Conservation (phyloP, 2,797 vertebrate species). For the Enteromius thamalakanensis region DNA sequence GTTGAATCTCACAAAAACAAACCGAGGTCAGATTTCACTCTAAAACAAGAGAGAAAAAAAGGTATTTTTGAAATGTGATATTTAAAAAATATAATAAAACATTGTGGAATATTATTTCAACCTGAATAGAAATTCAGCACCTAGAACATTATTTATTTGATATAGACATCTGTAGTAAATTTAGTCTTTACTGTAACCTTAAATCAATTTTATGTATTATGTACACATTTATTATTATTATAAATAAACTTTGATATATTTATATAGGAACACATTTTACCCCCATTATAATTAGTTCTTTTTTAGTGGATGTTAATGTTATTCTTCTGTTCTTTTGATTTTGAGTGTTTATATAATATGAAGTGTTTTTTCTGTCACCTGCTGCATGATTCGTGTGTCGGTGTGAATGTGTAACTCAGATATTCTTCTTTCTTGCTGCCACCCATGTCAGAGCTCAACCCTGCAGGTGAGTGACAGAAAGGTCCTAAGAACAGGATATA, state of each 20-base stretch:
- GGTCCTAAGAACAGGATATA: slow-evolving; percentile 70
- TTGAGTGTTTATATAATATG: not conserved
- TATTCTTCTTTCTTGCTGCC: slow-evolving; percentile 52
- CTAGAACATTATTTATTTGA: not conserved
- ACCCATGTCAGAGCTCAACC: slow-evolving; percentile 73
- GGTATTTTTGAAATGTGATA: not conserved
- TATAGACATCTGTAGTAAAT: not conserved
- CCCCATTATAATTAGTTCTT: not conserved
- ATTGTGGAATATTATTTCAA: not conserved
- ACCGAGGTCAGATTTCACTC: not conserved
- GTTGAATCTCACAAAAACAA: not conserved
- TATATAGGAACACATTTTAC: too few species aligned
- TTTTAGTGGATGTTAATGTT: not conserved
- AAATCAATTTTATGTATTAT: not conserved
- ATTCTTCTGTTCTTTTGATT: not conserved
- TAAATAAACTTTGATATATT: too few species aligned
- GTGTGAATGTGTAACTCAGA: slow-evolving; percentile 21
- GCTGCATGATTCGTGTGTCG: not conserved
- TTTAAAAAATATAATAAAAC: not conserved
- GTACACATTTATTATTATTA: not conserved
- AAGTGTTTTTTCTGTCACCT: not conserved
- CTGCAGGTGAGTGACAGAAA: slow-evolving; percentile 76
- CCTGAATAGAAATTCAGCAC: not conserved
- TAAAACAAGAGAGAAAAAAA: not conserved
- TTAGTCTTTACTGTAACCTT: not conserved